Evolutionary conservation across 2,888 invertebrate species (phyloP).

Genomic region (Perdita meconis): DNA sequence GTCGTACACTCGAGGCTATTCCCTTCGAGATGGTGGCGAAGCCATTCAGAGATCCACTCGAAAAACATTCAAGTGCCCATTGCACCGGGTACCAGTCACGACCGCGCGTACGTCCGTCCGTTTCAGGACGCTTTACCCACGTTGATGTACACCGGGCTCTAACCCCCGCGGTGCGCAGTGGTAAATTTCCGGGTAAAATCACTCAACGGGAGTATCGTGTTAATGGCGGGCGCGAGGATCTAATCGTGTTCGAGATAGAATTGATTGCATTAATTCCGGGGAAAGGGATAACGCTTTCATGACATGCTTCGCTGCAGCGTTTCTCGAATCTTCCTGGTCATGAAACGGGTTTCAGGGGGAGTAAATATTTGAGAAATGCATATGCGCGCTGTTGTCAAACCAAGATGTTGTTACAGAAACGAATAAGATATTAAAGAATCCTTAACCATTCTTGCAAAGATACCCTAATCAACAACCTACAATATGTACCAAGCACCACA

Average conservation of each 20-base stretch:
- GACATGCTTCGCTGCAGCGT: not conserved
- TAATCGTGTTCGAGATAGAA: constrained; percentile 19
- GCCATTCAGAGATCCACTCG: constrained; percentile 59
- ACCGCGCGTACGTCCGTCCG: constrained; percentile 43
- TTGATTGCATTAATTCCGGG: constrained; percentile 15
- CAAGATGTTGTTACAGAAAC: not conserved
- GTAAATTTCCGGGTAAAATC: constrained; percentile 23
- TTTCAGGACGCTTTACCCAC: constrained; percentile 34
- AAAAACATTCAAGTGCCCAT: constrained; percentile 65
- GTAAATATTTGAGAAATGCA: not conserved
- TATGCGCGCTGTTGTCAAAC: not conserved
- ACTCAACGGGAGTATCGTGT: constrained; percentile 26
- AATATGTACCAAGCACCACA: no score
- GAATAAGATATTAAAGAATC: no score
- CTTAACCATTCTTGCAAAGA: no score
- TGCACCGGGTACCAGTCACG: constrained; percentile 31
- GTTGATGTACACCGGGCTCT: constrained; percentile 23
- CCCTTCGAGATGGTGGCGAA: constrained; percentile 56
- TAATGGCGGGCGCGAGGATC: constrained; percentile 27
- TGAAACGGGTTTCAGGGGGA: not conserved
- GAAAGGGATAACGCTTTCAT: not conserved
- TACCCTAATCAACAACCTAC: no score
- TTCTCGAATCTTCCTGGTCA: constrained; percentile 1
- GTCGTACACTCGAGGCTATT: constrained; percentile 58
- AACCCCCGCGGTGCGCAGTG: not conserved